phyloP scores from a whole-genome alignment of 2,888 invertebrate species.

The Dendrolimus houi region DNA sequence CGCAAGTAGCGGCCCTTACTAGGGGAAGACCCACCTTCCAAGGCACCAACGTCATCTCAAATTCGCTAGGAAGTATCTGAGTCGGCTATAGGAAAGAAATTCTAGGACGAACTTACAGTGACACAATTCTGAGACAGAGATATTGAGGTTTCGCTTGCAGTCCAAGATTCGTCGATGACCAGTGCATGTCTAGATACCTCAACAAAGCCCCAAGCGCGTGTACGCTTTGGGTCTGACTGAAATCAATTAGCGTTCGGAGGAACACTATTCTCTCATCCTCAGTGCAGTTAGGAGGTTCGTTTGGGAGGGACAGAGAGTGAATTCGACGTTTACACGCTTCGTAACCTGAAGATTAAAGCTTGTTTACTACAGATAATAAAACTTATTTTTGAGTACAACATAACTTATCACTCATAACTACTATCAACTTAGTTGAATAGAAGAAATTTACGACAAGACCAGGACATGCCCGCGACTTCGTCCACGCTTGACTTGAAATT shows the following conservation, averaged over 20 bases:
- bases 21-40: too few relatives aligned
- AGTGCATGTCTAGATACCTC: slow-evolving; percentile 81
- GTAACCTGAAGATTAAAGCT: slow-evolving; percentile 44
- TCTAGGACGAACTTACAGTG: slow-evolving; percentile 69
- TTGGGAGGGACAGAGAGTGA: slow-evolving; percentile 67
- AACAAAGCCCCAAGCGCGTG: slow-evolving; percentile 84
- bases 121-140: slow-evolving; percentile 73
- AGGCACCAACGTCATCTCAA: too few relatives aligned
- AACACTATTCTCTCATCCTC: slow-evolving; percentile 75
- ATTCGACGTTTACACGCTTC: slow-evolving; percentile 76
- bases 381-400: too few relatives aligned
- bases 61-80: too few relatives aligned
- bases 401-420: too few relatives aligned
- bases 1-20: too few relatives aligned
- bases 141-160: slow-evolving; percentile 65
- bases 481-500: too few relatives aligned
- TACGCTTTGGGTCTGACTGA: slow-evolving; percentile 77
- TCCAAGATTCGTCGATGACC: slow-evolving; percentile 70
- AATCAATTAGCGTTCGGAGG: slow-evolving; percentile 79
- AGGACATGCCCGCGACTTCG: too few relatives aligned
- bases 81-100: too few relatives aligned
- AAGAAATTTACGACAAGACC: neutral
- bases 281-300: slow-evolving; percentile 66
- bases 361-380: too few relatives aligned
- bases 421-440: too few relatives aligned